Percentiles rank a stretch among this genome's conserved stretches.
Conservation (phyloP, 2,797 vertebrate genomes). For the Todus mexicanus region DNA sequence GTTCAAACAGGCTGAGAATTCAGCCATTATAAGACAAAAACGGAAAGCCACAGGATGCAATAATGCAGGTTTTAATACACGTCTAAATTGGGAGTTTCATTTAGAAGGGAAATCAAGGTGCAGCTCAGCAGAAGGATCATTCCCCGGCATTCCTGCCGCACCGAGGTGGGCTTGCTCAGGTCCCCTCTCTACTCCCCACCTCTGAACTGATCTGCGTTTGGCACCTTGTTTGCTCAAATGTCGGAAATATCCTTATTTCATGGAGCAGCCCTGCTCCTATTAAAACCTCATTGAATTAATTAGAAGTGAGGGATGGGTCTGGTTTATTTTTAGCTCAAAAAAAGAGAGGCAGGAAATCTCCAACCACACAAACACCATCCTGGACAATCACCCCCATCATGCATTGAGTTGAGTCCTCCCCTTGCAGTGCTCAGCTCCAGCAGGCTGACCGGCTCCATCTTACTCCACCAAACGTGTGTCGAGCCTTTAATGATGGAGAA, state of each 20-base stretch:
- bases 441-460: not conserved
- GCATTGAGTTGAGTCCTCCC: not conserved
- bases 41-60: not conserved
- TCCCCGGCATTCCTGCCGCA: not conserved
- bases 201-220: not conserved
- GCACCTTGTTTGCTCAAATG: not conserved
- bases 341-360: not conserved
- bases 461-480: not conserved
- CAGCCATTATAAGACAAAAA: not conserved
- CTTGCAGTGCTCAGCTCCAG: not conserved
- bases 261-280: not conserved
- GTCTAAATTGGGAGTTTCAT: not conserved
- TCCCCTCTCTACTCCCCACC: not conserved
- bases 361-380: not conserved
- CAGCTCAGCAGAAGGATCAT: not conserved
- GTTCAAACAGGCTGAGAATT: not conserved
- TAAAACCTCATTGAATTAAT: not conserved
- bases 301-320: not conserved
- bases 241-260: not conserved
- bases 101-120: not conserved
- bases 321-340: not conserved
- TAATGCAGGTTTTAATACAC: not conserved
- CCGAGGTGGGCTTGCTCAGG: rapidly evolving
- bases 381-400: not conserved
- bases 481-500: not conserved